Evolutionary conservation across 53 echinoderm and acorn worm species (phyloP).

Genomic region (Luidia sarsii): DNA sequence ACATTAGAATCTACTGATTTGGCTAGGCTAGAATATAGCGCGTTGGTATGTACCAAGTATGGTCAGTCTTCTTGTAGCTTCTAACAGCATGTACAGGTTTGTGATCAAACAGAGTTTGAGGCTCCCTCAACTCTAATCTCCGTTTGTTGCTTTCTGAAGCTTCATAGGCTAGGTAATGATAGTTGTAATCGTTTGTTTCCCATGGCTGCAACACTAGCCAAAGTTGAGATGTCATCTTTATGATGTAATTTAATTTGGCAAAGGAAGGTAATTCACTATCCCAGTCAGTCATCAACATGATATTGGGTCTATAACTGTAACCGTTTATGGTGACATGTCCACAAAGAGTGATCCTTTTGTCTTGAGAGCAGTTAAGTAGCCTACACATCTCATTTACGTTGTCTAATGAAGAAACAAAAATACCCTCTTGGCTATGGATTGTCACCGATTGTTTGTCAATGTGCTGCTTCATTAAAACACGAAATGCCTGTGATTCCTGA

Average conservation of each 20-base stretch:
- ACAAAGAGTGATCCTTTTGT: constrained; percentile 24
- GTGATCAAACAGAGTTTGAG: constrained; percentile 13
- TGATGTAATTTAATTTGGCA: background rate
- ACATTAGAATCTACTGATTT: no score
- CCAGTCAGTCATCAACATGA: constrained; percentile 41
- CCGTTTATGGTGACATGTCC: constrained; percentile 22
- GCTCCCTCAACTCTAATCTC: background rate
- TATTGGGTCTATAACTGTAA: constrained; percentile 41
- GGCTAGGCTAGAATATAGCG: constrained; percentile 12
- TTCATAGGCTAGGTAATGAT: constrained; percentile 40
- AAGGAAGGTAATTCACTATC: constrained; percentile 15
- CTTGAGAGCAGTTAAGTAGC: background rate
- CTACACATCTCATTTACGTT: constrained; percentile 19
- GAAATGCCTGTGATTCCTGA: constrained; percentile 49
- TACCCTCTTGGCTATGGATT: constrained; percentile 27
- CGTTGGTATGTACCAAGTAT: constrained; percentile 24
- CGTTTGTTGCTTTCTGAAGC: background rate
- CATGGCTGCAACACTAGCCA: constrained; percentile 14
- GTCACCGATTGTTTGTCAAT: constrained; percentile 9
- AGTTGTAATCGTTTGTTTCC: constrained; percentile 11
- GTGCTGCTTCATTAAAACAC: constrained; percentile 25
- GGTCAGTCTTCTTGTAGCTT: constrained; percentile 13
- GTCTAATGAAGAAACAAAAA: constrained; percentile 5
- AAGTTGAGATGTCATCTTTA: background rate
- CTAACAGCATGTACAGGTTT: constrained; percentile 34